Evolutionary conservation across 2,113 vertebrate genomes (phyloP).

Genomic region (Glaucidium brasilianum): DNA sequence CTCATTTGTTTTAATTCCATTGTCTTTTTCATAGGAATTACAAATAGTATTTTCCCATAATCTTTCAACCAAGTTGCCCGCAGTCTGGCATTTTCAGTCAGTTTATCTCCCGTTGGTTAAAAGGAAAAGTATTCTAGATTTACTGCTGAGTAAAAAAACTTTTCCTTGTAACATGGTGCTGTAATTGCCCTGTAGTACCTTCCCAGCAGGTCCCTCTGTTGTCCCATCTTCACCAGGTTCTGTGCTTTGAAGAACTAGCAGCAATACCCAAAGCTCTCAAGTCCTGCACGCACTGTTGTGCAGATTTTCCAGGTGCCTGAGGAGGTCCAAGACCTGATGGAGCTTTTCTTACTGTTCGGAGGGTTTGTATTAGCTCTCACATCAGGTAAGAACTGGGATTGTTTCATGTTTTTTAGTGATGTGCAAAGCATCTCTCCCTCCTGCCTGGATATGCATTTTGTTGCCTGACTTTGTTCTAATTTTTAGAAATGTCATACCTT

Average conservation of each 20-base stretch:
- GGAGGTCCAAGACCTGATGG: not conserved
- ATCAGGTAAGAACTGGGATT: not conserved
- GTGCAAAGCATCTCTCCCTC: not conserved
- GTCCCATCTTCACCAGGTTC: not conserved
- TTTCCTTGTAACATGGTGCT: fast-evolving
- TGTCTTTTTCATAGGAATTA: not conserved
- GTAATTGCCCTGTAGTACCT: not conserved
- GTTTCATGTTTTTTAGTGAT: not conserved
- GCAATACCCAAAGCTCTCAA: not conserved
- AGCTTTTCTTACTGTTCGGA: not conserved
- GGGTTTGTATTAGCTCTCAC: not conserved
- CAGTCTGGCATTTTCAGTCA: not conserved
- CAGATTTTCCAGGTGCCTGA: not conserved
- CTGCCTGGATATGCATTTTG: not conserved
- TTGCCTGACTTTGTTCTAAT: not conserved
- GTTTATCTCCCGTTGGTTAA: fast-evolving
- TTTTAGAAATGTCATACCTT: not conserved
- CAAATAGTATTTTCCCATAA: not conserved
- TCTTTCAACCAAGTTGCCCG: not conserved
- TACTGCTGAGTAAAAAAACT: not conserved
- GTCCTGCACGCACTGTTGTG: not conserved
- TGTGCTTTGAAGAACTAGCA: not conserved
- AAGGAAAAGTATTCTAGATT: not conserved
- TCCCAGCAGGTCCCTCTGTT: not conserved
- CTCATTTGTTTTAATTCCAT: not conserved